Evolutionary conservation across 2,888 invertebrate genomes (phyloP).

Genomic region (Phengaris arion): DNA sequence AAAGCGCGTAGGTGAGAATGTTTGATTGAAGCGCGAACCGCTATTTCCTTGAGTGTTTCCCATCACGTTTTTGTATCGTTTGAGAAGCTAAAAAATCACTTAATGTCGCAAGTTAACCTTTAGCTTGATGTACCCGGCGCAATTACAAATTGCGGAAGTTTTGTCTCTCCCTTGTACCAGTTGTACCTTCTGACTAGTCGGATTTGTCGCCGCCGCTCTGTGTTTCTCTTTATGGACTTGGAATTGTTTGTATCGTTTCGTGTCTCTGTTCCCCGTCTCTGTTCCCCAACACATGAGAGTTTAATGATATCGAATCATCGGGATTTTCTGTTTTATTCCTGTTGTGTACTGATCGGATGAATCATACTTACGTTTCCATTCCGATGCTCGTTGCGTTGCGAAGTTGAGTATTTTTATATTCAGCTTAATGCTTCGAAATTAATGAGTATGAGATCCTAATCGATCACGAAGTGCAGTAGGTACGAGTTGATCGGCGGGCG

Average conservation of each 20-base stretch:
- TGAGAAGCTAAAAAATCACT: conserved; percentile 55
- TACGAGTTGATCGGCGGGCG: conserved; percentile 60
- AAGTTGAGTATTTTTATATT: conserved; percentile 5
- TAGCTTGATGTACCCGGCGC: conserved; percentile 58
- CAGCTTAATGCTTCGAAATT: conserved; percentile 18
- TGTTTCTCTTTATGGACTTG: conserved; percentile 37
- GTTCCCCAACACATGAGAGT: conserved; percentile 38
- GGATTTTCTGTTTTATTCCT: not conserved
- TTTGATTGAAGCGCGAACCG: conserved; percentile 41
- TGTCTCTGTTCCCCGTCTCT: conserved; percentile 33
- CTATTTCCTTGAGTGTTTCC: conserved; percentile 49
- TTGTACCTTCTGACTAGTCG: conserved; percentile 40
- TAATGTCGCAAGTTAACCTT: conserved; percentile 68
- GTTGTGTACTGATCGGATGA: not conserved
- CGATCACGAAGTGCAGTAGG: conserved; percentile 28
- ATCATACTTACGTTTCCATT: not conserved
- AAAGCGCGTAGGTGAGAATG: conserved; percentile 30
- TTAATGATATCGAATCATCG: conserved; percentile 28
- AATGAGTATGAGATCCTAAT: conserved; percentile 28
- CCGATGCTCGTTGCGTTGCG: not conserved
- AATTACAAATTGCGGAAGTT: conserved; percentile 64
- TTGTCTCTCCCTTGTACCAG: conserved; percentile 38
- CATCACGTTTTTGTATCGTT: conserved; percentile 55
- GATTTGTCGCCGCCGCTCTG: conserved; percentile 41
- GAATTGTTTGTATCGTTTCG: conserved; percentile 40